These are phyloP conservation scores for Darevskia mixta DNA, from an alignment of 2,797 vertebrate species.

Conservation along the genomic window DNA sequence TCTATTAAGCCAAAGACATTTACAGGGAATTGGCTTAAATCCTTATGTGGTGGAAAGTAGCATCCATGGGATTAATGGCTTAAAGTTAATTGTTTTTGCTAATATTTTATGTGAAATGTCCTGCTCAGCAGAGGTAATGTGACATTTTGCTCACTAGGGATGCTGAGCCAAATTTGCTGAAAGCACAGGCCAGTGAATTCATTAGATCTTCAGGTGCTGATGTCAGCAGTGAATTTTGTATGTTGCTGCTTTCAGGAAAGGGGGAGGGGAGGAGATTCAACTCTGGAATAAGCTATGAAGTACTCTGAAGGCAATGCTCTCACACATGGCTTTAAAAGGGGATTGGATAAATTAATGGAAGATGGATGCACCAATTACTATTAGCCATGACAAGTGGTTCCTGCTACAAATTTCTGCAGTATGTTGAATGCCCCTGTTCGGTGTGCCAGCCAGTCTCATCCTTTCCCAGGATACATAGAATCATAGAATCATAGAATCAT, in stretches of 20 bases:
- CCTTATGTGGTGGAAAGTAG: conserved; percentile 73
- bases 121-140: conserved; percentile 75
- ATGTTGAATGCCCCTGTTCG: not conserved
- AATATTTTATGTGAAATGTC: conserved; percentile 81
- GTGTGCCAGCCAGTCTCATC: not conserved
- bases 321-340: not conserved
- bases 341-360: not conserved
- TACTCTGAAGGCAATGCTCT: not conserved
- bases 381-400: not conserved
- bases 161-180: conserved; percentile 49
- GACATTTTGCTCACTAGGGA: conserved; percentile 76
- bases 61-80: conserved; percentile 75
- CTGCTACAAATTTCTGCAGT: not conserved
- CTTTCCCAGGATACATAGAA: not conserved
- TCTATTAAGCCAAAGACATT: conserved; percentile 76
- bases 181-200: conserved; percentile 53
- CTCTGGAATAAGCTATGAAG: conserved; percentile 41
- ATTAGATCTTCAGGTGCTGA: conserved; percentile 50
- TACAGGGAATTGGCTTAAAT: conserved; percentile 76
- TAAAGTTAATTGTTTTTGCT: conserved; percentile 81
- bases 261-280: conserved; percentile 47
- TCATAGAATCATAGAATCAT: too few relatives aligned
- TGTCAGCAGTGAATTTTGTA: conserved; percentile 41
- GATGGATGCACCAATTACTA: not conserved
- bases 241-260: conserved; percentile 62